phyloP scores from a whole-genome alignment of 2,888 invertebrate genomes.

The Candidula unifasciata region DNA sequence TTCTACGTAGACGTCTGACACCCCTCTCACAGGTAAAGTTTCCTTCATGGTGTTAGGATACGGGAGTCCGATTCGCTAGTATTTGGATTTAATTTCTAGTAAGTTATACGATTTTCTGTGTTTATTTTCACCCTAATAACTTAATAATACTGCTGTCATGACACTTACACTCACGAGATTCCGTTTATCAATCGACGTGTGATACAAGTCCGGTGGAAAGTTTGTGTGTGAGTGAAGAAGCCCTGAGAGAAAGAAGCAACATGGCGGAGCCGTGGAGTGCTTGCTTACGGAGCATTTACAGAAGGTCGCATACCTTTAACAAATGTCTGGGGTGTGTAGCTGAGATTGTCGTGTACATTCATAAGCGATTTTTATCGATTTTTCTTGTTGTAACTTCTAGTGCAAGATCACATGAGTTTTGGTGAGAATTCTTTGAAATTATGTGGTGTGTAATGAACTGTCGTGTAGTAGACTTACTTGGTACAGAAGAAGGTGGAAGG shows the following conservation, averaged over 20 bases:
- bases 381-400: no score
- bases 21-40: conserved; percentile 38
- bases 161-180: not conserved
- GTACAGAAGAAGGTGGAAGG: not conserved
- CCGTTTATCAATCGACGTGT: not conserved
- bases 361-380: no score
- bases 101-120: conserved; percentile 25
- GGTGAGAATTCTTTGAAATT: not conserved
- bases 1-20: not conserved
- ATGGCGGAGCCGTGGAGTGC: conserved; percentile 36
- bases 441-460: not conserved
- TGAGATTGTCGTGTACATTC: no score
- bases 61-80: conserved; percentile 41
- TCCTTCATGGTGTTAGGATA: conserved; percentile 43
- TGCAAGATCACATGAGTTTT: no score
- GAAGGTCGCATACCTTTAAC: conserved; percentile 34
- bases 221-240: not conserved
- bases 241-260: conserved; percentile 12
- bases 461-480: not conserved
- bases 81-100: conserved; percentile 41
- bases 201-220: not conserved
- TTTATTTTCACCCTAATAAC: not conserved
- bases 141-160: not conserved
- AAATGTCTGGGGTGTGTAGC: not conserved
- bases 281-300: not conserved